A percentile compares a stretch with the other conserved stretches of the same genome.
These are phyloP conservation scores for Siphamia tubifer DNA, from an alignment of 2,113 vertebrate species.

Conservation along the genomic window DNA sequence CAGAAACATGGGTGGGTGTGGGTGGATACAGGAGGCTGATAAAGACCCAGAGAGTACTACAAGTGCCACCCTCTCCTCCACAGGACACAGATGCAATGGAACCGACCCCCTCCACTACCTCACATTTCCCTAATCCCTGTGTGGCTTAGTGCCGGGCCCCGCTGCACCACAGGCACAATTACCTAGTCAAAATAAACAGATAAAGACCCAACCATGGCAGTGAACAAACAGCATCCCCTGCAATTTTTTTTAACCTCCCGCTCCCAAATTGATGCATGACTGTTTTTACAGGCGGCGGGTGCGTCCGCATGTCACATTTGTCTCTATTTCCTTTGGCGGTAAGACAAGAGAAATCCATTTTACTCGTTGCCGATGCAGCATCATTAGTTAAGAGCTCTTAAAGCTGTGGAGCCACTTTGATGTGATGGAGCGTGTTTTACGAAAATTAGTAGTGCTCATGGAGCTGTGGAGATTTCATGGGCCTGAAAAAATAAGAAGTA, in stretches of 20 bases:
- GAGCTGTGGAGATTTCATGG: slow-evolving; percentile 59
- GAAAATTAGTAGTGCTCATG: slow-evolving; percentile 67
- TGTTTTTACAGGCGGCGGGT: slow-evolving; percentile 64
- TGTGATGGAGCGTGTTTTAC: slow-evolving; percentile 63
- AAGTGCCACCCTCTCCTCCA: slow-evolving; percentile 30
- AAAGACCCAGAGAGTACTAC: slow-evolving; percentile 15
- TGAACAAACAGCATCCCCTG: slow-evolving; percentile 68
- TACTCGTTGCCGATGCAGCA: slow-evolving; percentile 56
- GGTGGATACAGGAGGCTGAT: slow-evolving; percentile 33
- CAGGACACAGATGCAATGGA: slow-evolving; percentile 54
- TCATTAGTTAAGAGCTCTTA: slow-evolving; percentile 75
- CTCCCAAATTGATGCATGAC: slow-evolving; percentile 76
- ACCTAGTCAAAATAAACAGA: slow-evolving; percentile 78
- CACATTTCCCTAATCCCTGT: slow-evolving; percentile 74
- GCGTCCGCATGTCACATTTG: slow-evolving; percentile 63
- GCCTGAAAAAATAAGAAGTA: slow-evolving; percentile 29
- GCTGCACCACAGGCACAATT: slow-evolving; percentile 73
- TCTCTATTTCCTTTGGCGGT: slow-evolving; percentile 70
- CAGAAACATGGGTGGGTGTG: slow-evolving; percentile 21
- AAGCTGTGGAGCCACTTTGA: slow-evolving; percentile 66
- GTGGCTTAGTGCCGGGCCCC: slow-evolving; percentile 68
- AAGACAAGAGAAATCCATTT: slow-evolving; percentile 76
- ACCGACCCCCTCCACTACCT: slow-evolving; percentile 32
- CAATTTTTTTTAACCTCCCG: slow-evolving; percentile 49
- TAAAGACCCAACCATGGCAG: slow-evolving; percentile 67